These are phyloP conservation scores for Cricetomys ansorgei DNA, from an alignment of 2,113 vertebrate species.

Conservation along the genomic window DNA sequence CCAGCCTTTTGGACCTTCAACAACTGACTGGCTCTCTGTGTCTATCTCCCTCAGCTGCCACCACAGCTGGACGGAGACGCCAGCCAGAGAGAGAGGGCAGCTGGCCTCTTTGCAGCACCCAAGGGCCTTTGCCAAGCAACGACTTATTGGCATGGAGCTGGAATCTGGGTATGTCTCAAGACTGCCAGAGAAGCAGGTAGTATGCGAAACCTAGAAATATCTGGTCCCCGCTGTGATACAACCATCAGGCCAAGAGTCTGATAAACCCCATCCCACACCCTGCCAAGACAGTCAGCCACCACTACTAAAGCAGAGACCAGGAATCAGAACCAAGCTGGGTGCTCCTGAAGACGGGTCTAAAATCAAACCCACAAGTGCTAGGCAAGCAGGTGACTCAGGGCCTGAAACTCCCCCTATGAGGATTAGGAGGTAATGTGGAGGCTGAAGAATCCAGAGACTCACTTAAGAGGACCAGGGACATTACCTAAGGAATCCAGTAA, in stretches of 20 bases:
- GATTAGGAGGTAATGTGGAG: neutral
- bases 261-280: neutral
- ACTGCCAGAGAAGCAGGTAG: neutral
- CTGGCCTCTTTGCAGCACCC: neutral
- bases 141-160: neutral
- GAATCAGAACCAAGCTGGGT: neutral
- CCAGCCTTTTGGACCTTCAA: neutral
- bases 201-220: neutral
- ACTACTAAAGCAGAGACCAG: too few species aligned
- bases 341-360: neutral
- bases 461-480: neutral
- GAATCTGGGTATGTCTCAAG: conserved; percentile 38
- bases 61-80: neutral
- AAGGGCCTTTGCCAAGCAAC: neutral
- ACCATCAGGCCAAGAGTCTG: neutral
- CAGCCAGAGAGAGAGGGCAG: neutral
- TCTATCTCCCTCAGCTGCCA: neutral
- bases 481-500: neutral
- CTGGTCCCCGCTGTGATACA: neutral
- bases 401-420: too few species aligned
- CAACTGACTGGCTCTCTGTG: neutral
- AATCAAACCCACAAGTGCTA: neutral
- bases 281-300: neutral
- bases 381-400: neutral
- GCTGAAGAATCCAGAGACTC: neutral